Percentiles rank a stretch among this genome's conserved stretches.
Evolutionary conservation across 2,113 vertebrate species (phyloP).

Genomic region (Pseudonaja textilis): DNA sequence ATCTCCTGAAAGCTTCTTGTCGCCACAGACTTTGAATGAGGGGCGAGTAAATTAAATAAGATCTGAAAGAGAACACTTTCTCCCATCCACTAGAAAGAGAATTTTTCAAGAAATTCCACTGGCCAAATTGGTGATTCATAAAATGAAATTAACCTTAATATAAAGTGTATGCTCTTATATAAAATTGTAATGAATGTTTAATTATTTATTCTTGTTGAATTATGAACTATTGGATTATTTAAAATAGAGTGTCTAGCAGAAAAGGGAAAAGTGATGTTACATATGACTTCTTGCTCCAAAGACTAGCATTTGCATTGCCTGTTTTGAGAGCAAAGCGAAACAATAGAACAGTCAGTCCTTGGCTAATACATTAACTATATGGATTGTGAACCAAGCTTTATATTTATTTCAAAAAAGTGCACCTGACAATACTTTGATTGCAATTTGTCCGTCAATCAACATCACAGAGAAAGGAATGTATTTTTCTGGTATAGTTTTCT

Average conservation of each 20-base stretch:
- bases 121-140: background rate
- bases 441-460: background rate
- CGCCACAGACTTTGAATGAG: background rate
- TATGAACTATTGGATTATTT: background rate
- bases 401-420: background rate
- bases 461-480: background rate
- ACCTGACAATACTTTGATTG: background rate
- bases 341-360: background rate
- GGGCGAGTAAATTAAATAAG: background rate
- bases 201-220: background rate
- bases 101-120: background rate
- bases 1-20: background rate
- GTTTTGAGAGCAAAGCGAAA: background rate
- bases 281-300: background rate
- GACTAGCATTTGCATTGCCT: background rate
- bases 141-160: background rate
- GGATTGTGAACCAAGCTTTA: background rate
- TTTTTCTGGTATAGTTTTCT: background rate
- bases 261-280: background rate
- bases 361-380: background rate
- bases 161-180: background rate
- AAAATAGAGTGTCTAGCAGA: background rate
- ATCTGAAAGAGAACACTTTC: background rate
- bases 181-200: background rate
- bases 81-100: background rate